Conservation (phyloP, 2,113 vertebrate species). For the Danionella cerebrum region DNA sequence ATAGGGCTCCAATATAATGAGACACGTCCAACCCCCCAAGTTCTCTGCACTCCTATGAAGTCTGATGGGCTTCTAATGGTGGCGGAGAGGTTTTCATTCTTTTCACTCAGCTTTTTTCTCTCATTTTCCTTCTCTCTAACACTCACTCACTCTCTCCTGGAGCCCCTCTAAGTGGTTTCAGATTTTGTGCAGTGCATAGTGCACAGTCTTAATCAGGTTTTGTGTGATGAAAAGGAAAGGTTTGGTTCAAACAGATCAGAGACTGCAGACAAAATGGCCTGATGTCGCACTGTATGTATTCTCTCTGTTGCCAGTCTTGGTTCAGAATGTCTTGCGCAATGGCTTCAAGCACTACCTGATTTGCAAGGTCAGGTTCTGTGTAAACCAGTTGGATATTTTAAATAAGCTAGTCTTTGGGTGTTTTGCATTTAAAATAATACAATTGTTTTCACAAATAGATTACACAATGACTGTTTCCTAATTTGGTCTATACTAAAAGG, state of each 20-base stretch:
- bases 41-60: constrained; percentile 22
- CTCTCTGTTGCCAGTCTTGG: neutral
- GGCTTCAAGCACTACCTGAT: neutral
- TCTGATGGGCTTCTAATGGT: constrained; percentile 46
- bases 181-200: constrained; percentile 33
- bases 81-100: constrained; percentile 35
- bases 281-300: neutral
- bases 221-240: constrained; percentile 23
- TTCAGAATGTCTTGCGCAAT: neutral
- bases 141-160: constrained; percentile 6
- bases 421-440: too few species aligned
- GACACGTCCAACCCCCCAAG: constrained; percentile 26
- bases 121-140: constrained; percentile 21
- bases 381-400: constrained; percentile 17
- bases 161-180: constrained; percentile 46
- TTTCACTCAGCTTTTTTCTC: constrained; percentile 17
- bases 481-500: neutral
- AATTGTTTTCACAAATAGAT: too few species aligned
- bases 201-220: constrained; percentile 29
- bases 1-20: constrained; percentile 33
- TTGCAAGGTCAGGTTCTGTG: constrained; percentile 14
- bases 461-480: too few species aligned
- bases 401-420: neutral
- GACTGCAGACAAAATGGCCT: neutral
- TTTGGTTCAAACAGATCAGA: constrained; percentile 21